Conservation (phyloP, 2,113 vertebrate species). For the Chaetops frenatus region DNA sequence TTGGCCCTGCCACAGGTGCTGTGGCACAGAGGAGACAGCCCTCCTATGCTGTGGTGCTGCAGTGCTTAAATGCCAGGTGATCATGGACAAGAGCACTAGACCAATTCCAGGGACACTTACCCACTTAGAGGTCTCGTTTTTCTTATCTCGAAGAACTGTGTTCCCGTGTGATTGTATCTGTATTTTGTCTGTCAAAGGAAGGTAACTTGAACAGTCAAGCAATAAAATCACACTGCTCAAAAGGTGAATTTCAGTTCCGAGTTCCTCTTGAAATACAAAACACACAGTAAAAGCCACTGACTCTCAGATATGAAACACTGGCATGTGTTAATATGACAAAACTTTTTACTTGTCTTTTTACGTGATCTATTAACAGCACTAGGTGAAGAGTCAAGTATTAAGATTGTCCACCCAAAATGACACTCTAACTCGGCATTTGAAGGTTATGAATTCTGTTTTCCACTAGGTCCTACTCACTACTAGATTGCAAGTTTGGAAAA, state of each 20-base stretch:
- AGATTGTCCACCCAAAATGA: background rate
- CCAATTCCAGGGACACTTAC: constrained; percentile 70
- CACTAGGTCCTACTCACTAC: background rate
- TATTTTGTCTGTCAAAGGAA: constrained; percentile 67
- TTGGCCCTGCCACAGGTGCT: background rate
- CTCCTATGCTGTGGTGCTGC: background rate
- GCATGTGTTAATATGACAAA: background rate
- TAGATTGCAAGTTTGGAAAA: background rate
- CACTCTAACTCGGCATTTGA: background rate
- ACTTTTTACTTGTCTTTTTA: background rate
- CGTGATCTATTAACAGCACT: background rate
- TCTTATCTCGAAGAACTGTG: constrained; percentile 97
- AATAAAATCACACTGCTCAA: background rate
- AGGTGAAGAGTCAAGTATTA: background rate
- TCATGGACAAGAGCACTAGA: background rate
- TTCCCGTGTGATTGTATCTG: constrained; percentile 99
- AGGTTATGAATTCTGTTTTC: background rate
- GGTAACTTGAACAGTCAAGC: background rate
- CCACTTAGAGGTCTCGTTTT: constrained; percentile 92
- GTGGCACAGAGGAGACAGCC: background rate
- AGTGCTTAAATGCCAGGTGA: background rate
- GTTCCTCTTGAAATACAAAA: background rate
- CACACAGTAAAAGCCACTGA: background rate
- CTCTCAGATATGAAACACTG: background rate
- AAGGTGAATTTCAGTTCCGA: background rate